These are phyloP conservation scores for Acropora yongei DNA, from an alignment of 64 coral and sea anemone genomes.

Conservation along the genomic window DNA sequence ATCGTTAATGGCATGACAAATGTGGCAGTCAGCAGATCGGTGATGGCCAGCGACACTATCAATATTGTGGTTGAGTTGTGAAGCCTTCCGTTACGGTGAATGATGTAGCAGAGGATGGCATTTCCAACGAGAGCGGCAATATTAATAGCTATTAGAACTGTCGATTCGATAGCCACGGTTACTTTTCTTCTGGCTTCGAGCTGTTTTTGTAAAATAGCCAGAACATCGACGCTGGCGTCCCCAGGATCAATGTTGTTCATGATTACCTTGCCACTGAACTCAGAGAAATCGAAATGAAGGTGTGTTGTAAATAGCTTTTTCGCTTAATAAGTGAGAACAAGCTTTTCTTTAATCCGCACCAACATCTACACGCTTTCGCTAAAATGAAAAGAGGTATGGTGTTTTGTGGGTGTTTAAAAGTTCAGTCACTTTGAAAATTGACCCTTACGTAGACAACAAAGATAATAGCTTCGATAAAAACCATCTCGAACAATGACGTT, in stretches of 20 bases:
- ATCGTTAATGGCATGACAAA: conserved; percentile 28
- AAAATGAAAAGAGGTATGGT: too few relatives aligned
- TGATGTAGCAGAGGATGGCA: conserved; percentile 29
- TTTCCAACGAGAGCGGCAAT: conserved; percentile 28
- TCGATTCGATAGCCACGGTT: background rate
- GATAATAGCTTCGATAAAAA: background rate
- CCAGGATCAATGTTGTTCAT: conserved; percentile 52
- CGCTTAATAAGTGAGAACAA: too few relatives aligned
- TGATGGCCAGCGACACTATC: conserved; percentile 18
- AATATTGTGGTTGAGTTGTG: conserved; percentile 25
- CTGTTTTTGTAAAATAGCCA: conserved; percentile 11
- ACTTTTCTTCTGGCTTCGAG: conserved; percentile 21
- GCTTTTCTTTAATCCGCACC: too few relatives aligned
- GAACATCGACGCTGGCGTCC: conserved; percentile 35
- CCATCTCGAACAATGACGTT: background rate
- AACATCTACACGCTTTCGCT: too few relatives aligned
- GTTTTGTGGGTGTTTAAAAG: too few relatives aligned
- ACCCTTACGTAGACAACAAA: background rate
- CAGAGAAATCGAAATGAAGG: too few relatives aligned
- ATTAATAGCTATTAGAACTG: conserved; percentile 20
- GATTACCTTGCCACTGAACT: background rate
- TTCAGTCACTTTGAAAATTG: background rate
- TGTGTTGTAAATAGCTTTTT: too few relatives aligned
- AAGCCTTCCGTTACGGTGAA: conserved; percentile 33
- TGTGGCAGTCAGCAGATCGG: conserved; percentile 21